A percentile compares a stretch with the other conserved stretches of the same genome.
These are phyloP conservation scores for Parauchenoglanis punctatus DNA, from an alignment of 2,797 vertebrate genomes.

Conservation along the genomic window DNA sequence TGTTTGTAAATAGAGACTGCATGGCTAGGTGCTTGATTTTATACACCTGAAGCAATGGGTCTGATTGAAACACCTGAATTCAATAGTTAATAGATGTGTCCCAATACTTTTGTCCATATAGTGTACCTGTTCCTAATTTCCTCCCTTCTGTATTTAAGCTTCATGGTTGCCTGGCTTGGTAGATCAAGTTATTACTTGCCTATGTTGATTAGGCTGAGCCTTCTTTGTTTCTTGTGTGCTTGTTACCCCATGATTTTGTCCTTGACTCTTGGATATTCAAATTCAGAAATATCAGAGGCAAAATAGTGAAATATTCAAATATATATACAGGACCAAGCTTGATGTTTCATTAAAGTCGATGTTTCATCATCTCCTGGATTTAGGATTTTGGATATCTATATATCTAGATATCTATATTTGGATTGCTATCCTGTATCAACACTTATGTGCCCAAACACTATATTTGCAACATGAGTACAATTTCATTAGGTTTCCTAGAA, in stretches of 20 bases:
- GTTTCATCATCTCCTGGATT: neutral
- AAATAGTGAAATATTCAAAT: neutral
- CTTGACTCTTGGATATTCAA: neutral
- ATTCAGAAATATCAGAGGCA: neutral
- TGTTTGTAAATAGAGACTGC: too few species aligned
- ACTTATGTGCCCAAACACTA: neutral
- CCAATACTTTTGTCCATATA: too few species aligned
- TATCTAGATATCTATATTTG: too few species aligned
- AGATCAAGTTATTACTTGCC: neutral
- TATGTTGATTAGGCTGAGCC: neutral
- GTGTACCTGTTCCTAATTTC: neutral
- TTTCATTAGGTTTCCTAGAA: neutral
- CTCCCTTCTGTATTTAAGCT: neutral
- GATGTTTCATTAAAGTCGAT: too few species aligned
- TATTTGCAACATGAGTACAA: neutral
- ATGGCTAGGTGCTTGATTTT: too few species aligned
- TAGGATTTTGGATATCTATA: neutral
- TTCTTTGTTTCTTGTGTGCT: neutral
- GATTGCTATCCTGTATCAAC: neutral
- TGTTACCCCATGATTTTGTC: neutral
- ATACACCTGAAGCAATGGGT: too few species aligned
- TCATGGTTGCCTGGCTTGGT: neutral
- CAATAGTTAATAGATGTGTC: too few species aligned
- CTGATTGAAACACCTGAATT: too few species aligned
- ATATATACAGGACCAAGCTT: neutral